Percentiles rank a stretch among this genome's conserved stretches.
Conservation (phyloP, 2,797 vertebrate genomes). For the Smutsia temminckii region DNA sequence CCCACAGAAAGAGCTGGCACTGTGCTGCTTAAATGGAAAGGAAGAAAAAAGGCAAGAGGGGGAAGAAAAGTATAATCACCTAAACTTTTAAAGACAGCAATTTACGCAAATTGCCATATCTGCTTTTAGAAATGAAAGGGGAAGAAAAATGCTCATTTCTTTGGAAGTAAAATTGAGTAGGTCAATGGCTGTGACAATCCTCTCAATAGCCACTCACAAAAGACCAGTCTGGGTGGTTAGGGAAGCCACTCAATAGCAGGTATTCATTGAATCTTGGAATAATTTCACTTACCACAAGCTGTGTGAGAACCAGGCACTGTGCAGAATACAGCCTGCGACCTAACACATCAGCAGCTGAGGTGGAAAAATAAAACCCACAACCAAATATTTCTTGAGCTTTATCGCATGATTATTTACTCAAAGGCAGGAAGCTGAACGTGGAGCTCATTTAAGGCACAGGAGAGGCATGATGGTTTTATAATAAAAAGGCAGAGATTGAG, state of each 20-base stretch:
- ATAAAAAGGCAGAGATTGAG: background rate
- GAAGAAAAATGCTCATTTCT: conserved; percentile 77
- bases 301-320: conserved; percentile 4
- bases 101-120: conserved; percentile 80
- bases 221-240: conserved; percentile 69
- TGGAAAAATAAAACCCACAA: conserved; percentile 45
- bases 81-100: conserved; percentile 77
- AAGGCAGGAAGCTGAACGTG: background rate
- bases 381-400: background rate
- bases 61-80: conserved; percentile 48
- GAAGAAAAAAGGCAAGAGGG: conserved; percentile 52
- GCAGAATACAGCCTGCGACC: background rate
- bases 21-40: conserved; percentile 57
- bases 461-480: background rate
- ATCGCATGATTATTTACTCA: background rate
- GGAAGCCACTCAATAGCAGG: conserved; percentile 64
- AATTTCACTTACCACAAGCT: conserved; percentile 66
- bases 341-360: background rate
- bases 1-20: conserved; percentile 26
- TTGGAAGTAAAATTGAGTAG: conserved; percentile 73
- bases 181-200: conserved; percentile 77
- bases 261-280: conserved; percentile 72
- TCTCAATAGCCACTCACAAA: conserved; percentile 79
- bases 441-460: background rate
- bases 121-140: conserved; percentile 80